Base-by-base conservation (phyloP, 2,797 vertebrate species). In the Ctenopoma kingsleyae region DNA sequence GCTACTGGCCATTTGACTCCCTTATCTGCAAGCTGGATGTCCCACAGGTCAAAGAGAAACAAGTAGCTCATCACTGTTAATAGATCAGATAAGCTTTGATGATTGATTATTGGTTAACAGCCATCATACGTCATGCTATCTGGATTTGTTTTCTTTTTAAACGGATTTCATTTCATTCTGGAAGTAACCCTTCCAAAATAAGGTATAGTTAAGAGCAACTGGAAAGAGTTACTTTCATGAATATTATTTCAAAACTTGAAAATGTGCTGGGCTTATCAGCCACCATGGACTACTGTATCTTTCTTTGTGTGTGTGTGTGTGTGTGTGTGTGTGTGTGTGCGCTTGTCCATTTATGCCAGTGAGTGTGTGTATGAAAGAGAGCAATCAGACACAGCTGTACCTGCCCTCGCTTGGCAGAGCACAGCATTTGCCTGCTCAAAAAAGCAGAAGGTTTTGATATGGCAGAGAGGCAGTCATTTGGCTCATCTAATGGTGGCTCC, bases 391-490 rank as follows among this genome's bases (percentile, higher is more conserved):
- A 75, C 85, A 90, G 90, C 87, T 92, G 87, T 86, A 90, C 79
- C 86, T 86, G 84, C 71, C 72, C 71, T 80, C 80, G 78, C 84
- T 87, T 90, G 87, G 82, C 79, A 86, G 86, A 90, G 80, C 84
- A 80, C 78, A 73, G 76, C 84, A 66, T 87, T 87, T 74, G 77
- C 77, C 84, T 78, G 84, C 82, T 84, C 87, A 79, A 63, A 88
- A 87, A 89, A 89, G 71, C 88, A 91, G 85, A 89, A 81, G 88
- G 87, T 89, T 91, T 80, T 87, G 87, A 89, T 90, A 82, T 87
- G 89, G 87, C 80, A 71, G 80, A 83, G 85, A 85, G 73, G 73
- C 76, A 88, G 83, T 86, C 83, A 82, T 91, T 91, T 91, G 90
- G 86, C 87, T 77, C 71, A 84, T 89, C 83, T 91, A 91, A 91